Base-by-base conservation (phyloP, 2,113 vertebrate genomes). In the Dipodomys spectabilis region DNA sequence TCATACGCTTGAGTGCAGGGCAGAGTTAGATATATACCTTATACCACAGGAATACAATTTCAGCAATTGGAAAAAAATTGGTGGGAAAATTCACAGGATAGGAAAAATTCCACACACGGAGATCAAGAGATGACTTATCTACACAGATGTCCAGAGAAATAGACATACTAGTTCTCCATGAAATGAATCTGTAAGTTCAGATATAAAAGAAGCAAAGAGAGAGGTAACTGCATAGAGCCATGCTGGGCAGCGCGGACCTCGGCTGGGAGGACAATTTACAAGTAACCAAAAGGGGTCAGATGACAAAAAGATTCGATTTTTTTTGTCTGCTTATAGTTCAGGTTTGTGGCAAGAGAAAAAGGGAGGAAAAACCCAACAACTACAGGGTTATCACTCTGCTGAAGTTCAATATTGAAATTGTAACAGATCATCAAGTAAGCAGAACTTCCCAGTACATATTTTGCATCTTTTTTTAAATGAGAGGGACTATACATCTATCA, bases 151-250 rank as follows among this genome's bases (percentile, higher is more conserved):
- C 18, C 4, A 74, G 32, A 77, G 32, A 72, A 32, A 45, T 20
- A 10, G 45, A 86, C 9, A n/a, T 18, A 5, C 20, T 13, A 12
- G 57, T 22, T 18, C 7, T 30, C 28, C 22, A 23, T 30, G n/a
- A n/a, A 82, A 45, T 18, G 16, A 49, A 22, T 23, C 39, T 71
- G 16, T 7, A 72, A 69, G 32, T 32, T 74, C 53, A 75, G 28
- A 13, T 5, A 27, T 30, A 13, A 27, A 78, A 1, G 32, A 35
- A 25, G 7, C 22, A 1, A 5, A 11, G 19, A 35, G 30, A 82
- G n/a, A 23, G 20, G 16, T 22, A 1, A 1, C 4, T 0, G 1
- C 28, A n/a, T 49, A 53, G 28, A 28, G 12, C 1, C 10, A 1
- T 22, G 25, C 39, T 11, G 10, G 27, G 44, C 30, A 49, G 65